Base-by-base conservation (phyloP, 2,797 vertebrate species). In the Xenops minutus region DNA sequence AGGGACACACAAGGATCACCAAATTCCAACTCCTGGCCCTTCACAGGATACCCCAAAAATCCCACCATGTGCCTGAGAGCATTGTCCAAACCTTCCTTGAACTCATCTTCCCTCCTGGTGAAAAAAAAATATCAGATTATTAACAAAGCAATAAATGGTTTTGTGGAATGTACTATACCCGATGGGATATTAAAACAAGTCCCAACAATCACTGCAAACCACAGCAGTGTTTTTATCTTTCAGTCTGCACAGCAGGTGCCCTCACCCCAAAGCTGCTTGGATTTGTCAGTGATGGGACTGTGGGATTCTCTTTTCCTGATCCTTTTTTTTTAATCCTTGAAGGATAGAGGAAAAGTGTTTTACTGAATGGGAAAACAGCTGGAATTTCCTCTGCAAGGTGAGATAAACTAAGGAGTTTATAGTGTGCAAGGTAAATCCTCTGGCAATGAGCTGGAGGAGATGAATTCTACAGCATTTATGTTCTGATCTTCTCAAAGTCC, bases 301-400 rank as follows among this genome's bases (percentile, higher is more conserved):
- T 19, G 6, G 5, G 29, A 5, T 3, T 76, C 15, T 41, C 23
- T 86, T 74, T 48, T 44, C 15, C 4, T 13, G 7, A 6, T 67
- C 23, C 3, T n/a, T 51, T 68, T n/a, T n/a, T 49, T 10, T 2
- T n/a, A n/a, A 0, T 11, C 14, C 19, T 71, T 21, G 0, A 68
- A 82, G 30, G 76, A 76, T 3, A 1, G 51, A 64, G 30, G 12
- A 56, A 78, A 87, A 71, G 2, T 1, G 2, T 51, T 92, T 92
- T 77, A 39, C 11, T 71, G 48, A 66, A 71, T 14, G 26, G 1
- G 3, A 77, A 12, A 39, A 21, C 41, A 88, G 54, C 41, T 74
- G 72, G 36, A 80, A 78, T 92, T 95, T 72, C 58, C 51, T 20
- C 52, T 59, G 8, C 48, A 56, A 72, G 73, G 49, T 44, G 29